A percentile compares a stretch with the other conserved stretches of the same genome.
phyloP scores from a whole-genome alignment of 1,140 invertebrate genomes.

The Anoplophora glabripennis region DNA sequence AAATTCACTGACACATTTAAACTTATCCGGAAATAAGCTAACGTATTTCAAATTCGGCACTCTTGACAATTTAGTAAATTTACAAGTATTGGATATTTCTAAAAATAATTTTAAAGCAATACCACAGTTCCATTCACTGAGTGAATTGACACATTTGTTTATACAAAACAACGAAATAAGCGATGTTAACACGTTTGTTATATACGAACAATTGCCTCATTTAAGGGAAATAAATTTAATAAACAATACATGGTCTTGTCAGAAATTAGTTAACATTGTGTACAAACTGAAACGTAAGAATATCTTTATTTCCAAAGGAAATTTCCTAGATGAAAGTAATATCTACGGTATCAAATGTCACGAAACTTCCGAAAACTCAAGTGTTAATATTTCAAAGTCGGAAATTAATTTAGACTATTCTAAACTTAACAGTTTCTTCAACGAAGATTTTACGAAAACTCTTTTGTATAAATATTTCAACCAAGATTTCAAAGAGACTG shows the following conservation, averaged over 20 bases:
- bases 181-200: background rate
- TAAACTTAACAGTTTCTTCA: background rate
- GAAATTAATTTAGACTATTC: background rate
- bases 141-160: background rate
- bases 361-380: background rate
- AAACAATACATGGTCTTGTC: background rate
- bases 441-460: background rate
- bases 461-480: background rate
- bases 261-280: constrained; percentile 1
- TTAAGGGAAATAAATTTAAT: background rate
- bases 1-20: background rate
- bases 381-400: background rate
- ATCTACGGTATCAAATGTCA: constrained; percentile 2
- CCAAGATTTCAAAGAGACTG: background rate
- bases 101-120: background rate
- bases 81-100: background rate
- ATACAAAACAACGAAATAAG: background rate
- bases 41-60: background rate
- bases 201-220: background rate
- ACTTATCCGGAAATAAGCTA: background rate
- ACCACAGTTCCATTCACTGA: background rate
- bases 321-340: background rate
- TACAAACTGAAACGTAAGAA: background rate
- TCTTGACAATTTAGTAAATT: background rate
- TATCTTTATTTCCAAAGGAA: background rate